Conservation (phyloP, 2,113 vertebrate genomes). For the Chaetodon trifascialis region DNA sequence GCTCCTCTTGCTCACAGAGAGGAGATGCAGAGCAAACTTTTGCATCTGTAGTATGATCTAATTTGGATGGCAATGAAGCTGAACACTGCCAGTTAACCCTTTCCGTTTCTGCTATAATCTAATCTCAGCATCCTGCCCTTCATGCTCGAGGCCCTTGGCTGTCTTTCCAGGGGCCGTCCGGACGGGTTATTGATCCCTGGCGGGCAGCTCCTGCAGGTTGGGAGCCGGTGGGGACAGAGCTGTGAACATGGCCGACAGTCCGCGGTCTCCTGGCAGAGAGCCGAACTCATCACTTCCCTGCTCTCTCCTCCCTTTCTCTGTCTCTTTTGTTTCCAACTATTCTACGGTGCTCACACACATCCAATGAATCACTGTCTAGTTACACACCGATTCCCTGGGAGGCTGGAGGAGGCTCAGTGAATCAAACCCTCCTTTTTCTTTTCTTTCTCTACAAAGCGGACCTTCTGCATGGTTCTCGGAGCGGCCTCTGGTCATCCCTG, state of each 20-base stretch:
- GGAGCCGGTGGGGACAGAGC: conserved; percentile 40
- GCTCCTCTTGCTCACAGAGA: conserved; percentile 22
- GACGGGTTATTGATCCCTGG: conserved; percentile 67
- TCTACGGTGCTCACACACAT: conserved; percentile 52
- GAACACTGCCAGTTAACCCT: conserved; percentile 16
- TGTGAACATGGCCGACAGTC: conserved; percentile 67
- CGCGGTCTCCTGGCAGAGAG: conserved; percentile 54
- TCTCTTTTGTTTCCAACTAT: conserved; percentile 67
- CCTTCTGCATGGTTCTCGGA: conserved; percentile 9
- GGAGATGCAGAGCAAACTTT: conserved; percentile 27
- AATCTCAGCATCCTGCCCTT: conserved; percentile 20
- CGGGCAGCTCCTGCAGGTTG: conserved; percentile 1
- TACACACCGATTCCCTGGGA: conserved; percentile 61
- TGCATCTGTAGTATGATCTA: conserved; percentile 19
- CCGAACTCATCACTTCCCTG: conserved; percentile 63
- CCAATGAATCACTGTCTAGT: conserved; percentile 76
- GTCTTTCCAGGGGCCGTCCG: background rate
- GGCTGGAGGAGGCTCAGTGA: conserved; percentile 56
- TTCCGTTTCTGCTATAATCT: background rate
- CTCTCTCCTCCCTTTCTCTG: conserved; percentile 36
- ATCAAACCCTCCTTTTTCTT: conserved; percentile 53
- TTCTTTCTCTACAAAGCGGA: conserved; percentile 34
- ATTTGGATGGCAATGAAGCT: conserved; percentile 16
- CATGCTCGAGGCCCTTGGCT: conserved; percentile 7
- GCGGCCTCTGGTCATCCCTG: conserved; percentile 26